phyloP scores from a whole-genome alignment of 37 sponge, comb jelly and placozoan genomes.

The Bolinopsis microptera region DNA sequence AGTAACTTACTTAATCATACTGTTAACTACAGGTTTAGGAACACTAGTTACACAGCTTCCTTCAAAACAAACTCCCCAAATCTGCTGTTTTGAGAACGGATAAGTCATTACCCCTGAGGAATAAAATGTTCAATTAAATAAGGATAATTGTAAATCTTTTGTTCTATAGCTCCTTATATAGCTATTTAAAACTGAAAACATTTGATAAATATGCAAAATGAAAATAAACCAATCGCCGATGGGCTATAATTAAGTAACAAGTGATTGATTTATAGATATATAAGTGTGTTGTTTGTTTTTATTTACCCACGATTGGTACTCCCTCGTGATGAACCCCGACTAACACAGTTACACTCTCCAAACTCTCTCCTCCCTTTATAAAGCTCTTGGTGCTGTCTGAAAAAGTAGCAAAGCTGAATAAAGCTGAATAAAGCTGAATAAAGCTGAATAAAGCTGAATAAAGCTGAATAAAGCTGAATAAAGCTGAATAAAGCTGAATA shows the following conservation, averaged over 20 bases:
- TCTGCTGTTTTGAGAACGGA: conserved; percentile 6
- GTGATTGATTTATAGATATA: too few relatives aligned
- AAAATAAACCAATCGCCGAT: too few relatives aligned
- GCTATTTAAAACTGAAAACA: too few relatives aligned
- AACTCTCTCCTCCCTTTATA: background rate
- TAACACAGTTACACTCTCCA: conserved; percentile 37
- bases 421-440: background rate
- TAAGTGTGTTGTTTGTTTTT: too few relatives aligned
- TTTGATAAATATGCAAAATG: too few relatives aligned
- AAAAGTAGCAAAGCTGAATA: background rate
- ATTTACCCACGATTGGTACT: background rate
- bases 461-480: too few relatives aligned
- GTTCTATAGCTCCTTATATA: too few relatives aligned
- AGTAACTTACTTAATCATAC: background rate
- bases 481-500: too few relatives aligned
- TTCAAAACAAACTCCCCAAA: background rate
- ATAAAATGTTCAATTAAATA: background rate
- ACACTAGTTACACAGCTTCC: background rate
- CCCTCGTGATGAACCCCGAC: conserved; percentile 18
- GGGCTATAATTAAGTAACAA: too few relatives aligned
- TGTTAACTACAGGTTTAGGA: background rate
- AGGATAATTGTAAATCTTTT: too few relatives aligned
- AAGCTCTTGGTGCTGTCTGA: conserved; percentile 33
- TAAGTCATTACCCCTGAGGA: conserved; percentile 25
- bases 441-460: too few relatives aligned